These are phyloP conservation scores for Cynodonichthys magdalenae DNA, from an alignment of 2,797 vertebrate species.

Conservation along the genomic window DNA sequence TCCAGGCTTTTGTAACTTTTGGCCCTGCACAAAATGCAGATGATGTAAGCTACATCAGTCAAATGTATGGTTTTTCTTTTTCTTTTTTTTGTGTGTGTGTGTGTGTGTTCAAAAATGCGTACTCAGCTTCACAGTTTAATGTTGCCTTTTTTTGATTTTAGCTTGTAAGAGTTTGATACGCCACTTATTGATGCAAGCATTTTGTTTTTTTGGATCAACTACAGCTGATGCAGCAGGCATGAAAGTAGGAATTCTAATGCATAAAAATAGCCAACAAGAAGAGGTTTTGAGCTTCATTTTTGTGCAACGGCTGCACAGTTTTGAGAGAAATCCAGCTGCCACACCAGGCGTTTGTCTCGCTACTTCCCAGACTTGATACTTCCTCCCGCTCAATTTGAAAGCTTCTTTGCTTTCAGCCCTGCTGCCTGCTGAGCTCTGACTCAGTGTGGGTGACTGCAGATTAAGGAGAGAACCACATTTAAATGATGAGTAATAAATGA, in stretches of 20 bases:
- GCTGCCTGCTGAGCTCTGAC: neutral
- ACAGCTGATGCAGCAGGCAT: neutral
- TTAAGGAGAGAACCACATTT: constrained; percentile 2
- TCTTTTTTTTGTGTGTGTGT: too few relatives aligned
- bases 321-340: constrained; percentile 4
- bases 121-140: neutral
- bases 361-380: neutral
- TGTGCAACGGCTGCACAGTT: neutral
- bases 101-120: neutral
- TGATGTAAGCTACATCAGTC: neutral
- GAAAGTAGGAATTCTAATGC: neutral
- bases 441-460: constrained; percentile 1
- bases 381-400: constrained; percentile 2
- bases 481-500: constrained; percentile 4
- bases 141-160: neutral
- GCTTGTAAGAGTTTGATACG: neutral
- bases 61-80: neutral
- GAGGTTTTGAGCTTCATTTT: neutral
- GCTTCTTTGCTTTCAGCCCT: neutral
- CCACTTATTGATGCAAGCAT: neutral
- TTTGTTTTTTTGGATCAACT: neutral
- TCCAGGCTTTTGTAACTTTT: neutral
- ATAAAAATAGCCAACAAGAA: neutral
- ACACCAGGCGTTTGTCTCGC: constrained; percentile 3
- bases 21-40: neutral